Conservation (phyloP, 2,888 invertebrate species). For the Archips xylosteana region DNA sequence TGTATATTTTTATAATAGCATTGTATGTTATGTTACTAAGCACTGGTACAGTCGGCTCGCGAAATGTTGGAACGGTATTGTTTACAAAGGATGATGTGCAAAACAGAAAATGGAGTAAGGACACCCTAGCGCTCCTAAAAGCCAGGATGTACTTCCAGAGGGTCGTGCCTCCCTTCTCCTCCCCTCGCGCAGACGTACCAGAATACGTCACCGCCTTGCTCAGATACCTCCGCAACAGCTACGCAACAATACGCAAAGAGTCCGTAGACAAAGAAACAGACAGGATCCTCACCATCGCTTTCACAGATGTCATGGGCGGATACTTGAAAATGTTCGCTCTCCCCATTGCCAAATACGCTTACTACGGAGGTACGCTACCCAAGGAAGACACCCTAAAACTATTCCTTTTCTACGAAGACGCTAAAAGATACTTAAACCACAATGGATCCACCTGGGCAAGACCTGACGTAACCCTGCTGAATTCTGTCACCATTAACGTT, state of each 20-base stretch:
- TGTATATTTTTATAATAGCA: slow-evolving; percentile 49
- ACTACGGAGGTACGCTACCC: slow-evolving; percentile 86
- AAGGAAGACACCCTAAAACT: slow-evolving; percentile 83
- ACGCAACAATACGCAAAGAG: slow-evolving; percentile 58
- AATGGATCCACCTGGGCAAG: slow-evolving; percentile 86
- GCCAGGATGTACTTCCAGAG: slow-evolving; percentile 67
- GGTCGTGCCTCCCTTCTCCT: slow-evolving; percentile 59
- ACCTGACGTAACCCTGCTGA: slow-evolving; percentile 57
- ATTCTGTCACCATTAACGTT: slow-evolving; percentile 58
- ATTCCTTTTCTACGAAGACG: slow-evolving; percentile 83
- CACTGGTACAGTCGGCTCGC: slow-evolving; percentile 25
- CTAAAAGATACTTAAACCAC: slow-evolving; percentile 85
- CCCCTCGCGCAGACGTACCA: slow-evolving; percentile 50
- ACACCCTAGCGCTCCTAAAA: slow-evolving; percentile 59
- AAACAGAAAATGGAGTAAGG: slow-evolving; percentile 59
- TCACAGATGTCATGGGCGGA: slow-evolving; percentile 85
- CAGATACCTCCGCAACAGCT: slow-evolving; percentile 61
- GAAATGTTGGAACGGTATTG: slow-evolving; percentile 72
- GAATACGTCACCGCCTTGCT: slow-evolving; percentile 61
- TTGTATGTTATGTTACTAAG: slow-evolving; percentile 42
- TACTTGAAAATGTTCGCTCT: slow-evolving; percentile 86
- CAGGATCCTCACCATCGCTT: slow-evolving; percentile 65
- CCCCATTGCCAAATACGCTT: slow-evolving; percentile 86
- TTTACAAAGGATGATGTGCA: slow-evolving; percentile 58
- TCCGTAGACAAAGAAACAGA: slow-evolving; percentile 51